Percentiles rank a stretch among this genome's conserved stretches.
Conservation (phyloP, 92 coral and sea anemone species). For the Meandrina meandrites region DNA sequence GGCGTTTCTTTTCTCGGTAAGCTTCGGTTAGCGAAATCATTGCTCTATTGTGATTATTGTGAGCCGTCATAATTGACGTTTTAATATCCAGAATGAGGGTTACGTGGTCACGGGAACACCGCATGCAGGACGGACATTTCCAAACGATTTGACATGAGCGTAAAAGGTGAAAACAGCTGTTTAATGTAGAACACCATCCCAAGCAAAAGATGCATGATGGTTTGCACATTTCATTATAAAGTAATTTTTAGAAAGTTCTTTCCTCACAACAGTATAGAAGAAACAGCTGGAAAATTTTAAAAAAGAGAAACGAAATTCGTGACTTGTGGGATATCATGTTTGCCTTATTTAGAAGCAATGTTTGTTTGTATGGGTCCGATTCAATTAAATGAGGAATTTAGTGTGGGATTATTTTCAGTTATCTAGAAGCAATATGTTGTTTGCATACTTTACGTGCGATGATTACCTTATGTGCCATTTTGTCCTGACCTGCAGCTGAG, state of each 20-base stretch:
- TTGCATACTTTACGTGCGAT: background rate
- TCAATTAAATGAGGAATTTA: slow-evolving; percentile 8
- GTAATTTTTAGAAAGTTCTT: background rate
- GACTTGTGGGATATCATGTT: background rate
- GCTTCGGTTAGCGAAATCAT: too few relatives aligned
- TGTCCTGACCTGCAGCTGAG: too few relatives aligned
- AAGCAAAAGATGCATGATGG: background rate
- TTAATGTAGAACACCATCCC: background rate
- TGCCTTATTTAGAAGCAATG: background rate
- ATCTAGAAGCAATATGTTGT: background rate
- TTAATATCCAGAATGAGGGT: background rate
- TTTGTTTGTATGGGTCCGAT: background rate
- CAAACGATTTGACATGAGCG: background rate
- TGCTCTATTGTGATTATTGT: too few relatives aligned
- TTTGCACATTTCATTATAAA: background rate
- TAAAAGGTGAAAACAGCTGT: background rate
- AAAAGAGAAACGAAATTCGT: background rate
- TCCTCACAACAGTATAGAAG: too few relatives aligned
- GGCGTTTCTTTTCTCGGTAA: too few relatives aligned
- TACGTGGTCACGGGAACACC: background rate
- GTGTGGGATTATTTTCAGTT: background rate
- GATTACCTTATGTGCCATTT: background rate
- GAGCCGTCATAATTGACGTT: too few relatives aligned
- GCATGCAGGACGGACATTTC: too few relatives aligned
- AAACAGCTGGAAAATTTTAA: background rate